phyloP scores from a whole-genome alignment of 1,140 invertebrate species.

The Mycetomoellerius zeteki region DNA sequence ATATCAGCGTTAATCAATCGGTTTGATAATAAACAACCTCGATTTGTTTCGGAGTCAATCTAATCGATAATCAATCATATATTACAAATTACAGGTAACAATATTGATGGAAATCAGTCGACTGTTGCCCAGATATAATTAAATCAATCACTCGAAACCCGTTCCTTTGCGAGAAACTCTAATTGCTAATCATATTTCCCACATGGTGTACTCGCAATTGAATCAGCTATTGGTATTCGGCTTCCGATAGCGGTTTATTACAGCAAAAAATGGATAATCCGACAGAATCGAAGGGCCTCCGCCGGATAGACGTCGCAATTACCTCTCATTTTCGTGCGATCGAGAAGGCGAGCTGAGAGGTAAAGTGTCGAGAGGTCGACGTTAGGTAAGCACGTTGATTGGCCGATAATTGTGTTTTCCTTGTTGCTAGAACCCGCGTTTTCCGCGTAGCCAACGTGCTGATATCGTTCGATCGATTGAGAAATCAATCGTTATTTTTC shows the following conservation, averaged over 20 bases:
- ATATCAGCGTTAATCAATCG: background rate
- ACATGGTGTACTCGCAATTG: constrained; percentile 15
- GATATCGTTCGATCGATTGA: constrained; percentile 16
- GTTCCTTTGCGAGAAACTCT: constrained; percentile 26
- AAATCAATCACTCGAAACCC: constrained; percentile 7
- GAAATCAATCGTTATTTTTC: constrained; percentile 40
- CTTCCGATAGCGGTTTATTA: constrained; percentile 35
- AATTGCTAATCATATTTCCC: constrained; percentile 6
- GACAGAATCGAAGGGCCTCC: constrained; percentile 20
- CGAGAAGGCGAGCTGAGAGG: background rate
- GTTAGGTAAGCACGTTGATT: constrained; percentile 70
- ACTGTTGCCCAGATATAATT: constrained; percentile 15
- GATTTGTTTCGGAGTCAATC: background rate
- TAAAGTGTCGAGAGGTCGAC: constrained; percentile 27
- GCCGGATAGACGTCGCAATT: constrained; percentile 47
- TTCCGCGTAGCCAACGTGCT: constrained; percentile 1
- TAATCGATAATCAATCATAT: constrained; percentile 7
- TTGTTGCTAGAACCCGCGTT: constrained; percentile 52
- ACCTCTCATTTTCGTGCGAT: constrained; percentile 32
- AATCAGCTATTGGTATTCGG: constrained; percentile 43
- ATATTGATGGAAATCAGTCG: background rate
- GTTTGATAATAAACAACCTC: constrained; percentile 1
- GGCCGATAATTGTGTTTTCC: constrained; percentile 77
- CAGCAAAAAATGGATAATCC: constrained; percentile 16
- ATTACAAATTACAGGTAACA: background rate